Evolutionary conservation across 2,888 invertebrate genomes (phyloP).

Genomic region (Ectemnius cavifrons): DNA sequence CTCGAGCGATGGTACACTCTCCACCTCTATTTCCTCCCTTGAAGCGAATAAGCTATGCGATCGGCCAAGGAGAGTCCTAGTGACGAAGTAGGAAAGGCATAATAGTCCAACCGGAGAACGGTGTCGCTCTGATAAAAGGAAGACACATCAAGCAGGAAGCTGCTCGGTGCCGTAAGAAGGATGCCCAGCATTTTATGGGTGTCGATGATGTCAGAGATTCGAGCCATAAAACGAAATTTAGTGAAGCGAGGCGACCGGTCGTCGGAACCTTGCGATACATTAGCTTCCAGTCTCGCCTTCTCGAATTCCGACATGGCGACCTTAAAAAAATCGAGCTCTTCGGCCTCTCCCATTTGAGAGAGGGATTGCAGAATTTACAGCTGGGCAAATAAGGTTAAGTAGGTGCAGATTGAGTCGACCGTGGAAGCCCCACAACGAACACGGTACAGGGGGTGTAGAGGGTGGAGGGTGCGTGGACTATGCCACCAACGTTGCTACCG

Average conservation of each 20-base stretch:
- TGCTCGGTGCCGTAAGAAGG: constrained; percentile 43
- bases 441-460: constrained; percentile 2
- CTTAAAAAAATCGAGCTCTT: constrained; percentile 7
- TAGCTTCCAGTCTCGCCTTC: constrained; percentile 1
- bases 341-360: constrained; percentile 14
- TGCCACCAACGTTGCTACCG: constrained; percentile 35
- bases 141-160: constrained; percentile 43
- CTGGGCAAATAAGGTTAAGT: constrained; percentile 73
- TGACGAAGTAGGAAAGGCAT: constrained; percentile 22
- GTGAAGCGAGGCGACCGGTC: constrained; percentile 43
- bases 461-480: constrained; percentile 21
- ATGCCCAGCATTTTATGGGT: constrained; percentile 62
- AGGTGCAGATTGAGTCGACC: constrained; percentile 72
- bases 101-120: constrained; percentile 10
- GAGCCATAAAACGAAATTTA: constrained; percentile 67
- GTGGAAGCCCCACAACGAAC: constrained; percentile 70
- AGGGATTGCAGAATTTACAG: constrained; percentile 49
- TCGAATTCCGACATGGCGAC: background rate
- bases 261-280: constrained; percentile 34
- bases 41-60: background rate
- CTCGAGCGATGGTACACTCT: constrained; percentile 14
- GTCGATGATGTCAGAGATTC: constrained; percentile 69
- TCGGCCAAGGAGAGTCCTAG: background rate
- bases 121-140: constrained; percentile 33
- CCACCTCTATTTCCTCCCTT: constrained; percentile 15